Evolutionary conservation across 2,113 vertebrate species (phyloP).

Genomic region (Lepisosteus osseus): DNA sequence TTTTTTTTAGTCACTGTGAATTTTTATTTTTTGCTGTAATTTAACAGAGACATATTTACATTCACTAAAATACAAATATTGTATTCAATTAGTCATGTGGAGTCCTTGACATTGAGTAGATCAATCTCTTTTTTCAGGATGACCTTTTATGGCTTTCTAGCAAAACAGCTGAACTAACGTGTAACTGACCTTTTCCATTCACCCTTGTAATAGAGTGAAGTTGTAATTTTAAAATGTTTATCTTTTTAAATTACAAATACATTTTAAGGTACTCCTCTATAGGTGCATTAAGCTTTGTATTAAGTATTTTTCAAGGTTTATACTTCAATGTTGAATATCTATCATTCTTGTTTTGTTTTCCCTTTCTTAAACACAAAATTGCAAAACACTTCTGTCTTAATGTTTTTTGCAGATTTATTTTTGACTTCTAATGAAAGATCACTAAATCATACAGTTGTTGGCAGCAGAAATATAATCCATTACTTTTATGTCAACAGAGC

Average conservation of each 20-base stretch:
- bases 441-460: conserved; percentile 41
- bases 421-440: conserved; percentile 44
- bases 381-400: conserved; percentile 22
- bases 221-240: background rate
- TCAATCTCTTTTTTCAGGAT: too few relatives aligned
- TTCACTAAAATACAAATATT: too few relatives aligned
- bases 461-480: conserved; percentile 31
- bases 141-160: too few relatives aligned
- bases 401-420: conserved; percentile 51
- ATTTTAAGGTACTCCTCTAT: conserved; percentile 2
- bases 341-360: conserved; percentile 31
- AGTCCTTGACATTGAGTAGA: background rate
- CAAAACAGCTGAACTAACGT: background rate
- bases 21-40: too few relatives aligned
- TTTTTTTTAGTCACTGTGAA: too few relatives aligned
- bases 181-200: background rate
- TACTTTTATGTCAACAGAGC: conserved; percentile 56
- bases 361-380: background rate
- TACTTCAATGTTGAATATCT: conserved; percentile 36
- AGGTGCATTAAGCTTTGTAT: conserved; percentile 7
- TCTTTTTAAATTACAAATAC: background rate
- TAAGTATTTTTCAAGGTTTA: conserved; percentile 54
- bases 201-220: background rate
- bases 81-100: background rate
- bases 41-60: too few relatives aligned